Percentiles rank a stretch among this genome's conserved stretches.
phyloP scores from a whole-genome alignment of 1,140 invertebrate species.

The Myzus persicae region DNA sequence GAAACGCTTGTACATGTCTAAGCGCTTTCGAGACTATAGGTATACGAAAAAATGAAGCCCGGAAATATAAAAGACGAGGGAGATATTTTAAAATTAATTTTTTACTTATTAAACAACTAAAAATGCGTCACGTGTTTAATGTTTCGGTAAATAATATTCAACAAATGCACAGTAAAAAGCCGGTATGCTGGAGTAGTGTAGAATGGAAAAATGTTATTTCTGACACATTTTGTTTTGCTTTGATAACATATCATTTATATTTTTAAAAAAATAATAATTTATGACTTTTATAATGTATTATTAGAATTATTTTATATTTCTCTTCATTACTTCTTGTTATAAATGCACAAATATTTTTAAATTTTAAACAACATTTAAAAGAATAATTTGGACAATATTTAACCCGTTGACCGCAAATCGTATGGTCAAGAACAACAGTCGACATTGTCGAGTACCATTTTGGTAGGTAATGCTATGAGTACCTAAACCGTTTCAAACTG shows the following conservation, averaged over 20 bases:
- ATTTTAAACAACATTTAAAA: neutral
- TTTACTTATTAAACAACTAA: neutral
- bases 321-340: neutral
- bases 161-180: neutral
- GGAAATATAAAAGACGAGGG: neutral
- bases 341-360: neutral
- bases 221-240: neutral
- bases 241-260: too few relatives aligned
- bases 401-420: neutral
- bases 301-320: neutral
- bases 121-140: neutral
- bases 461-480: neutral
- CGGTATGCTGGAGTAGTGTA: too few relatives aligned
- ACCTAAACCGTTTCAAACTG: conserved; percentile 5
- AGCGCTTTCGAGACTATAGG: neutral
- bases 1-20: neutral
- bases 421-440: neutral
- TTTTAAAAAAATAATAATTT: neutral
- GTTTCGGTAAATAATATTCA: neutral
- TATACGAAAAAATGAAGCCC: neutral
- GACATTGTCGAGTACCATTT: neutral
- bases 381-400: neutral
- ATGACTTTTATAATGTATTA: neutral
- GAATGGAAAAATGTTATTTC: neutral
- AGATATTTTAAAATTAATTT: neutral